Percentiles rank a stretch among this genome's conserved stretches.
phyloP scores from a whole-genome alignment of 2,113 vertebrate species.

The Xiphorhynchus elegans region DNA sequence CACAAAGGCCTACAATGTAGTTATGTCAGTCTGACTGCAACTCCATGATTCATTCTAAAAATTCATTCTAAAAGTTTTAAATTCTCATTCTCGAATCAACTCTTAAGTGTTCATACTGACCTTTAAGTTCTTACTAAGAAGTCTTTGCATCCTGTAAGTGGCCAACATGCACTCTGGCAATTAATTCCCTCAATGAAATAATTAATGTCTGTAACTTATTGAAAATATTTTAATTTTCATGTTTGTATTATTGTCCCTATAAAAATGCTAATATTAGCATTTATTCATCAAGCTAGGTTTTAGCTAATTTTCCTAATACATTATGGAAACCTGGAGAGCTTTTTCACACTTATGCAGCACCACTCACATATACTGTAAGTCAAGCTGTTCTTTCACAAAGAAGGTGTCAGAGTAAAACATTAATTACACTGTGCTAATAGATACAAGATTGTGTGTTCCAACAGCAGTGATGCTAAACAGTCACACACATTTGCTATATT shows the following conservation, averaged over 20 bases:
- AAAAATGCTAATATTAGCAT: neutral
- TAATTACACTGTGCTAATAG: neutral
- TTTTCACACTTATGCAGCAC: neutral
- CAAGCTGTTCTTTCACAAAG: neutral
- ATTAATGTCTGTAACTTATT: neutral
- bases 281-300: neutral
- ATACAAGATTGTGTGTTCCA: neutral
- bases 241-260: neutral
- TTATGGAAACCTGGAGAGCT: neutral
- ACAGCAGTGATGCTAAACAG: neutral
- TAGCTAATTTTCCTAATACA: neutral
- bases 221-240: neutral
- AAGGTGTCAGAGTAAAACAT: neutral
- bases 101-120: neutral
- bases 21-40: neutral
- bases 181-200: neutral
- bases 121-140: neutral
- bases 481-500: neutral
- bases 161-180: neutral
- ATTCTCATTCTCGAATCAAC: neutral
- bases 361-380: accelerated
- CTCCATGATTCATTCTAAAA: neutral
- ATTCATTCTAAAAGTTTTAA: neutral
- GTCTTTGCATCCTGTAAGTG: neutral
- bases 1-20: neutral